A percentile compares a stretch with the other conserved stretches of the same genome.
These are phyloP conservation scores for Eupithecia exiguata DNA, from an alignment of 2,888 invertebrate genomes.

Conservation along the genomic window DNA sequence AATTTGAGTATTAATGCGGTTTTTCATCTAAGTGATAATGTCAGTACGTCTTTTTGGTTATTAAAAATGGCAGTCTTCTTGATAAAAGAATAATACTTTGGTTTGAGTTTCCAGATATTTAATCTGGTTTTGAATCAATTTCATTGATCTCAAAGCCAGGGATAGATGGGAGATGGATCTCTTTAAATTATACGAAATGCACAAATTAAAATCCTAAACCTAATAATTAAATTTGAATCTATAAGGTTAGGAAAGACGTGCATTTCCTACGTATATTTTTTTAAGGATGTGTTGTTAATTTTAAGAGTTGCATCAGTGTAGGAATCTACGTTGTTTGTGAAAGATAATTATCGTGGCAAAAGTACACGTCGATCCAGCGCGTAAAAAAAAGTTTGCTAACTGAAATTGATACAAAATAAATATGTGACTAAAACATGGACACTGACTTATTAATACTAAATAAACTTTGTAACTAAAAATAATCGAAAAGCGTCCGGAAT, in stretches of 20 bases:
- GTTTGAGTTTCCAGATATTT: constrained; percentile 37
- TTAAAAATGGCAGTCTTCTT: constrained; percentile 27
- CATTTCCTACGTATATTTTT: not conserved
- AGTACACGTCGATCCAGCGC: constrained; percentile 45
- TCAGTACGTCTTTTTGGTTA: constrained; percentile 23
- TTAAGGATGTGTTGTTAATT: not conserved
- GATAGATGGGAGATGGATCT: not conserved
- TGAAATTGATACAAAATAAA: constrained; percentile 59
- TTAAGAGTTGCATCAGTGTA: not conserved
- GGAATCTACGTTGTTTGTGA: not conserved
- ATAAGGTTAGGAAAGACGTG: not conserved
- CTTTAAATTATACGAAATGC: constrained; percentile 1
- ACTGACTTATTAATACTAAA: constrained; percentile 49
- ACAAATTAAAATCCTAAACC: not conserved
- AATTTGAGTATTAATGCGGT: not conserved
- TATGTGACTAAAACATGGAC: constrained; percentile 60
- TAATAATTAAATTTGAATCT: not conserved
- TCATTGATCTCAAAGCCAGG: constrained; percentile 36
- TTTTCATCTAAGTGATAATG: constrained; percentile 4
- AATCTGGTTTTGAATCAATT: constrained; percentile 35
- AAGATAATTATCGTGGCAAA: not conserved
- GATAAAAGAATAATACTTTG: constrained; percentile 38
- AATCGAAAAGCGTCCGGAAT: constrained; percentile 41
- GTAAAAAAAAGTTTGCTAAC: constrained; percentile 46
- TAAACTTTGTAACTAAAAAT: constrained; percentile 45